Conservation (phyloP, 2,888 invertebrate genomes). For the Theodoxus fluviatilis region DNA sequence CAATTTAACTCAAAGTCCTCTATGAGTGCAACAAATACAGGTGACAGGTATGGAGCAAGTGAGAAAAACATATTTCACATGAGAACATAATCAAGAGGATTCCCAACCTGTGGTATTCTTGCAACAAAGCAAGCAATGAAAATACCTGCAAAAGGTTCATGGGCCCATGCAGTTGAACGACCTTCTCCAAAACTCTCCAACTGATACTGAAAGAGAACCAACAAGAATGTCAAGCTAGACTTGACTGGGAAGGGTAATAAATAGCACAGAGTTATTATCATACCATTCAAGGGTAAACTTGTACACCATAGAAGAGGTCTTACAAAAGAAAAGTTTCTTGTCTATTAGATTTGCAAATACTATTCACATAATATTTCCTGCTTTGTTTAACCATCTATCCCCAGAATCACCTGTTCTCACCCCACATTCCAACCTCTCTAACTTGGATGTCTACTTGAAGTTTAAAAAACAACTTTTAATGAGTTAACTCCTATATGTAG, state of each 20-base stretch:
- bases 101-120: too few species aligned
- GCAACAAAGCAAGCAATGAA: not conserved
- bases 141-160: constrained; percentile 66
- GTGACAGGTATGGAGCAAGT: too few species aligned
- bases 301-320: not conserved
- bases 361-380: too few species aligned
- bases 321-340: constrained; percentile 7
- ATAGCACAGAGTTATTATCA: too few species aligned
- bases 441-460: not conserved
- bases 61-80: too few species aligned
- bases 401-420: too few species aligned
- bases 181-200: constrained; percentile 70
- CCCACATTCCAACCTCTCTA: too few species aligned
- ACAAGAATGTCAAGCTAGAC: not conserved
- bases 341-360: not conserved
- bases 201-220: constrained; percentile 64
- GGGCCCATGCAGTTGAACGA: constrained; percentile 69
- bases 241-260: not conserved
- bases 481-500: too few species aligned
- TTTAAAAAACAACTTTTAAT: not conserved
- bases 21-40: too few species aligned
- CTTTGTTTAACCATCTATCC: too few species aligned
- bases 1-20: too few species aligned
- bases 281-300: not conserved
- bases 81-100: too few species aligned